These are phyloP conservation scores for Zosterops borbonicus DNA, from an alignment of 2,113 vertebrate genomes.

Conservation along the genomic window DNA sequence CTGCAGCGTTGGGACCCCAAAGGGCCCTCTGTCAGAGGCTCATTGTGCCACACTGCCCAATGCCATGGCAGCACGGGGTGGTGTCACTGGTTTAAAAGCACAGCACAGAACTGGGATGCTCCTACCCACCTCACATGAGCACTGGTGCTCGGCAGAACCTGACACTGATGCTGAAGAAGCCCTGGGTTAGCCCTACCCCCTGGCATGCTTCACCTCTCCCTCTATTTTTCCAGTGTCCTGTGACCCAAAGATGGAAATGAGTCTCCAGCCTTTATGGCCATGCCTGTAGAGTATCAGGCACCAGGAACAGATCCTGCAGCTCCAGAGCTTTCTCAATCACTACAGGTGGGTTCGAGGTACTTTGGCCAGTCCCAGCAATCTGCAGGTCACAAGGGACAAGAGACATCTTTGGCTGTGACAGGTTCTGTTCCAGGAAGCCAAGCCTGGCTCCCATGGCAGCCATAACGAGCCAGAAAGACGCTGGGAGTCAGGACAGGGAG, in stretches of 20 bases:
- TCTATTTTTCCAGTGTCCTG: rapidly evolving
- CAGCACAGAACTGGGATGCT: background rate
- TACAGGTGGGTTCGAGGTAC: background rate
- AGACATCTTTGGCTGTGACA: background rate
- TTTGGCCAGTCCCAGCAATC: background rate
- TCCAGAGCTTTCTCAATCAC: background rate
- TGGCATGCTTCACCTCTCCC: background rate
- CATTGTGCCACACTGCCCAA: rapidly evolving
- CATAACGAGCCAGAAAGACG: rapidly evolving
- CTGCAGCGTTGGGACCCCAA: background rate
- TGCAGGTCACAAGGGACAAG: background rate
- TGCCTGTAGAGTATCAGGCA: background rate
- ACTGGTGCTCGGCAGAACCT: background rate
- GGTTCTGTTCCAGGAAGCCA: background rate
- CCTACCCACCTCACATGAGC: rapidly evolving
- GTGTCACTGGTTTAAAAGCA: conserved; percentile 31
- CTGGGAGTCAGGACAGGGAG: background rate
- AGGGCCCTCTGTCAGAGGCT: background rate
- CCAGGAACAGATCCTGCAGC: background rate
- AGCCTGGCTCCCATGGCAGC: background rate
- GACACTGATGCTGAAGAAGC: background rate
- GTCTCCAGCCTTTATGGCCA: background rate
- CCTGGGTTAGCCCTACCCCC: background rate
- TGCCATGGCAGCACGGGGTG: rapidly evolving
- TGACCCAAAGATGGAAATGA: background rate